Evolutionary conservation across 2,888 invertebrate genomes (phyloP).

Genomic region (Zygaena filipendulae): DNA sequence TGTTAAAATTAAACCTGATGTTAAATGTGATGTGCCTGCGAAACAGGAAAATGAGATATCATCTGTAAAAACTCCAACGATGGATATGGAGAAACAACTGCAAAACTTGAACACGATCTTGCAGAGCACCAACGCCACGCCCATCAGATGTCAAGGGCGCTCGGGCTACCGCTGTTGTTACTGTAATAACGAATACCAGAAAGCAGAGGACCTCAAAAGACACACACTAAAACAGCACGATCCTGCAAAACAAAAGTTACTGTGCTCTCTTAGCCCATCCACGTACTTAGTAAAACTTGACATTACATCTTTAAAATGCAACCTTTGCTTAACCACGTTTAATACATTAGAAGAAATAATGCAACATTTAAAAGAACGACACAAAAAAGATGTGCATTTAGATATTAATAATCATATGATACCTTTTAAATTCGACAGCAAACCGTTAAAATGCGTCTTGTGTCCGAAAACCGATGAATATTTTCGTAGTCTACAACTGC

Average conservation of each 20-base stretch:
- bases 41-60: no score
- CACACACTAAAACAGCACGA: constrained; percentile 27
- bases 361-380: constrained; percentile 26
- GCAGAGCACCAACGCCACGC: constrained; percentile 33
- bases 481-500: constrained; percentile 27
- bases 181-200: constrained; percentile 24
- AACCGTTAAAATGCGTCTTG: constrained; percentile 26
- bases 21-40: no score
- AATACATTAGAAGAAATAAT: constrained; percentile 25
- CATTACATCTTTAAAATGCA: constrained; percentile 34
- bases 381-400: constrained; percentile 24
- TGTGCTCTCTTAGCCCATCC: no score
- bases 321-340: constrained; percentile 23
- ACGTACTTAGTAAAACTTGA: constrained; percentile 34
- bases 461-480: constrained; percentile 20
- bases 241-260: no score
- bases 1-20: no score
- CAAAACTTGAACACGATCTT: no score
- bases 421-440: constrained; percentile 32
- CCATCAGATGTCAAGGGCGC: constrained; percentile 26
- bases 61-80: no score
- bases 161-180: constrained; percentile 32
- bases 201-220: constrained; percentile 27
- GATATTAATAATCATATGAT: constrained; percentile 34
- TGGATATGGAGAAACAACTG: no score